Evolutionary conservation across 2,113 vertebrate genomes (phyloP).

Genomic region (Loxodonta africana): DNA sequence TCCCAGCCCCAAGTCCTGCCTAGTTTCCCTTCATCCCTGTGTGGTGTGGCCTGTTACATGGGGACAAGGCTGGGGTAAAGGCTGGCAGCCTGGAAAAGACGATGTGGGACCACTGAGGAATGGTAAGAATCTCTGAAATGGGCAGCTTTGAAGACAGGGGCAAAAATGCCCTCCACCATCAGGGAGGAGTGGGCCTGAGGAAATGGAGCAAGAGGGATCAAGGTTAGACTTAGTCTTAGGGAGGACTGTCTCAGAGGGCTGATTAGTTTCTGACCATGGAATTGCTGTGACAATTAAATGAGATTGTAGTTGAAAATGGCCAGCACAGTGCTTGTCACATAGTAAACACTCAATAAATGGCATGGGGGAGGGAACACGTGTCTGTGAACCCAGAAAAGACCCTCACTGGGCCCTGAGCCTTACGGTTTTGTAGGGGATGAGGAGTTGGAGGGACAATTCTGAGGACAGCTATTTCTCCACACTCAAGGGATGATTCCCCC

Average conservation of each 20-base stretch:
- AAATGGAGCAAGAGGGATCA: background rate
- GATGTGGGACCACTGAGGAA: background rate
- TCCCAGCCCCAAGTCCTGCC: background rate
- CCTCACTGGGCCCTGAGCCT: background rate
- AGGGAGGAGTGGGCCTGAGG: background rate
- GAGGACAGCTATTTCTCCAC: constrained; percentile 4
- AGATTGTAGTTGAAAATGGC: background rate
- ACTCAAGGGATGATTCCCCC: background rate
- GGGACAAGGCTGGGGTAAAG: background rate
- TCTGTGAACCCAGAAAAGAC: background rate
- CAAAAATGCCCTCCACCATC: background rate
- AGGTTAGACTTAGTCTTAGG: constrained; percentile 29
- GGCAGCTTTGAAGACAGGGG: background rate
- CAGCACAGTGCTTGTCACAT: background rate
- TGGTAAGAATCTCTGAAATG: background rate
- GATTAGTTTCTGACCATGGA: background rate
- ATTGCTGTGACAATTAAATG: background rate
- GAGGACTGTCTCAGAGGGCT: background rate
- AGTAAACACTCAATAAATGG: background rate
- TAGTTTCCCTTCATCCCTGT: background rate
- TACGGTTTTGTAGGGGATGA: background rate
- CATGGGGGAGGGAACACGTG: background rate
- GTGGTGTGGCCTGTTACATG: background rate
- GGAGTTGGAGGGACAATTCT: background rate
- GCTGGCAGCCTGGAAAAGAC: background rate